Evolutionary conservation across 2,113 vertebrate species (phyloP).

Genomic region (Panthera tigris): DNA sequence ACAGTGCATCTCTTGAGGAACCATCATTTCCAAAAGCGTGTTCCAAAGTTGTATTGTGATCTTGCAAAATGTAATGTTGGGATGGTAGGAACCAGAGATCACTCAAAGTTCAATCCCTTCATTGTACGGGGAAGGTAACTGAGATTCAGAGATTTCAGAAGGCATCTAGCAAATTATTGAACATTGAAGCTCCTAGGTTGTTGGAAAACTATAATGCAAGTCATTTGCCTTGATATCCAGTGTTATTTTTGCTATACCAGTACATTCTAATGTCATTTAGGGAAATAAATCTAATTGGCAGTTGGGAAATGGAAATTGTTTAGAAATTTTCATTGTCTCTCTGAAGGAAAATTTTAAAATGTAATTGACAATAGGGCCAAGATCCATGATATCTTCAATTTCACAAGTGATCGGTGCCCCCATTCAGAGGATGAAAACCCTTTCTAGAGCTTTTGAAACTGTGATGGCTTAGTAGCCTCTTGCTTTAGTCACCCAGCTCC

Average conservation of each 20-base stretch:
- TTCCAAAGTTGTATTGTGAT: neutral
- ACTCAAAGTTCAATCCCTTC: neutral
- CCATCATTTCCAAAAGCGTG: neutral
- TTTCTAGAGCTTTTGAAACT: neutral
- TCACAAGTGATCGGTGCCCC: neutral
- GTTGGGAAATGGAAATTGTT: neutral
- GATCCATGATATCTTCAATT: neutral
- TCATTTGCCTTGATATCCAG: neutral
- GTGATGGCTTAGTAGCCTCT: neutral
- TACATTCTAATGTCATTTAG: neutral
- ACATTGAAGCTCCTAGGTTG: neutral
- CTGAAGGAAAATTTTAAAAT: neutral
- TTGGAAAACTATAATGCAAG: neutral
- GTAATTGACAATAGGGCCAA: neutral
- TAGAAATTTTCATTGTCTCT: neutral
- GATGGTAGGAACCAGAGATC: neutral
- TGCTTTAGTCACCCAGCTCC: neutral
- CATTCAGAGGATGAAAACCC: neutral
- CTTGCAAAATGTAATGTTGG: neutral
- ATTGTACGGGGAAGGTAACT: neutral
- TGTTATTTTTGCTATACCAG: no score
- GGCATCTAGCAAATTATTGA: neutral
- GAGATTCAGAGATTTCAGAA: neutral
- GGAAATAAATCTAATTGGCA: neutral
- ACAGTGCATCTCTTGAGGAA: neutral